phyloP scores from a whole-genome alignment of 2,797 vertebrate species.

The Cetoscarus ocellatus region DNA sequence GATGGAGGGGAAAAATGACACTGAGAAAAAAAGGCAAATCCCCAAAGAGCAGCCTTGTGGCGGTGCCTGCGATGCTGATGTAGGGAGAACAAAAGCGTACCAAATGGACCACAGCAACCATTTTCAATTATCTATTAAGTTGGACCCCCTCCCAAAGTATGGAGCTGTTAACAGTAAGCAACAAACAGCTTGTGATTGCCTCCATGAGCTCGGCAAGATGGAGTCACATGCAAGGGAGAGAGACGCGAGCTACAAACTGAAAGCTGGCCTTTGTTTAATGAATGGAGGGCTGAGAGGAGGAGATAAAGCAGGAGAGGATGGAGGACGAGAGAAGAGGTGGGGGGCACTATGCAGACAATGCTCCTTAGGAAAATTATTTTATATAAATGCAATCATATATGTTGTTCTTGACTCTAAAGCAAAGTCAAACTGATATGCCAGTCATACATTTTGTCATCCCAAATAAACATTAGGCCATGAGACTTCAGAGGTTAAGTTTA shows the following conservation, averaged over 20 bases:
- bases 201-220: conserved; percentile 58
- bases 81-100: conserved; percentile 72
- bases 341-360: conserved; percentile 14
- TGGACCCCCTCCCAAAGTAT: conserved; percentile 54
- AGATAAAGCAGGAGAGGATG: conserved; percentile 58
- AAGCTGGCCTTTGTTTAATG: conserved; percentile 65
- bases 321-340: conserved; percentile 30
- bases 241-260: conserved; percentile 26
- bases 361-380: conserved; percentile 3
- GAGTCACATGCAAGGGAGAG: conserved; percentile 31
- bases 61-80: conserved; percentile 70
- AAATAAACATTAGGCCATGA: conserved; percentile 4
- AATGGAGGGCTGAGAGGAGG: conserved; percentile 63
- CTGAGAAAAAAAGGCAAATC: conserved; percentile 52
- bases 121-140: conserved; percentile 80
- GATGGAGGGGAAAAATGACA: conserved; percentile 56
- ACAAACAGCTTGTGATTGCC: conserved; percentile 70
- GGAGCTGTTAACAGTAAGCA: conserved; percentile 72
- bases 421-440: background rate
- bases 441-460: background rate
- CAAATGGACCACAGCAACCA: conserved; percentile 76
- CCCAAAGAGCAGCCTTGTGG: conserved; percentile 68
- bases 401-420: background rate
- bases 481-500: background rate
- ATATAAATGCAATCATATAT: conserved; percentile 6